Percentiles rank a stretch among this genome's conserved stretches.
phyloP scores from a whole-genome alignment of 1,140 invertebrate species.

The Vanessa atalanta region DNA sequence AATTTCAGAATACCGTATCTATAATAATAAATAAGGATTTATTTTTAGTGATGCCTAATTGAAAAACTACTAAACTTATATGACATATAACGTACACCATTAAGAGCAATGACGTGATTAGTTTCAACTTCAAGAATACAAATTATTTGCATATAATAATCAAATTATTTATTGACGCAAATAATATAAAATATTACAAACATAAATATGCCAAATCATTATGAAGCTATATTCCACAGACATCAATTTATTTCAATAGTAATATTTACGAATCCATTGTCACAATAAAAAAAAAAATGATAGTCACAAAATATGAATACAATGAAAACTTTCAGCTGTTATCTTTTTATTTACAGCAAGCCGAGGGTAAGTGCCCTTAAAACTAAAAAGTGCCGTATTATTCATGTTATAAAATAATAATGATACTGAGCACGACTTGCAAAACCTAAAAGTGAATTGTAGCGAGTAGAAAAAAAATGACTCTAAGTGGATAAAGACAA shows the following conservation, averaged over 20 bases:
- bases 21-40: too few species aligned
- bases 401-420: constrained; percentile 76
- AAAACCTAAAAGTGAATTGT: constrained; percentile 80
- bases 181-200: too few species aligned
- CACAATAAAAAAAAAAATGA: not conserved
- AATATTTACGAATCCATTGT: not conserved
- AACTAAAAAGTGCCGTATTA: constrained; percentile 48
- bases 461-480: constrained; percentile 76
- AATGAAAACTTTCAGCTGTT: not conserved
- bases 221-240: not conserved
- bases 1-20: too few species aligned
- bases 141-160: too few species aligned
- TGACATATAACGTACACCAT: too few species aligned
- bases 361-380: constrained; percentile 15
- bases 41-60: too few species aligned
- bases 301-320: not conserved
- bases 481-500: constrained; percentile 71
- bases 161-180: too few species aligned
- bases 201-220: too few species aligned
- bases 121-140: too few species aligned
- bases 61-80: too few species aligned
- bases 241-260: not conserved
- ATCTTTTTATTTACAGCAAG: not conserved
- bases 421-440: constrained; percentile 60
- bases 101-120: too few species aligned